Evolutionary conservation across 2,888 invertebrate genomes (phyloP).

Genomic region (Eutolmus rufibarbis): DNA sequence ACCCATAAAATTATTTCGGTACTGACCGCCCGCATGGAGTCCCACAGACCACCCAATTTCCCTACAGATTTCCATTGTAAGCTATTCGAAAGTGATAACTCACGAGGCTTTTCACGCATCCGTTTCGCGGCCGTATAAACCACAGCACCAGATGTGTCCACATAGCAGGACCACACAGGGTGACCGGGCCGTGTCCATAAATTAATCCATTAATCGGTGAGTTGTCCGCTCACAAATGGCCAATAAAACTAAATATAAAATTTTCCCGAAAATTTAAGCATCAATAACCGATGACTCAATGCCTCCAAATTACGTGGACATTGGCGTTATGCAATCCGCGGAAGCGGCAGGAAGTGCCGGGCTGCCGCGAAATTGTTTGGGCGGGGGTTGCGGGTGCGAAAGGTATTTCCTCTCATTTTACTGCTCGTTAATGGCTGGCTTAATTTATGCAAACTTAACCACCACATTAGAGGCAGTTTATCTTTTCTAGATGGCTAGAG

Average conservation of each 20-base stretch:
- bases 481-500: background rate
- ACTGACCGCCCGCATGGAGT: background rate
- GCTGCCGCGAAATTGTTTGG: background rate
- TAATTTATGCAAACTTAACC: background rate
- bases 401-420: background rate
- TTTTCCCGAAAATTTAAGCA: background rate
- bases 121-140: background rate
- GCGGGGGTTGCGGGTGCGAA: background rate
- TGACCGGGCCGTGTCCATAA: background rate
- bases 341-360: background rate
- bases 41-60: background rate
- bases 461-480: background rate
- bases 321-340: background rate
- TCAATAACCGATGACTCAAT: background rate
- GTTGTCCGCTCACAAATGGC: background rate
- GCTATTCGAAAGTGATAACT: background rate
- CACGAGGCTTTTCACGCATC: background rate
- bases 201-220: background rate
- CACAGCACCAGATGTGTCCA: background rate
- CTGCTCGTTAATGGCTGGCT: background rate
- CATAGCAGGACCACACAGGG: background rate
- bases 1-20: background rate
- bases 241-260: slow-evolving; percentile 31
- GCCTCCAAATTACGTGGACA: background rate
- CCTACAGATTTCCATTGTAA: background rate